Conservation (phyloP, 2,888 invertebrate genomes). For the Pollenia angustigena region DNA sequence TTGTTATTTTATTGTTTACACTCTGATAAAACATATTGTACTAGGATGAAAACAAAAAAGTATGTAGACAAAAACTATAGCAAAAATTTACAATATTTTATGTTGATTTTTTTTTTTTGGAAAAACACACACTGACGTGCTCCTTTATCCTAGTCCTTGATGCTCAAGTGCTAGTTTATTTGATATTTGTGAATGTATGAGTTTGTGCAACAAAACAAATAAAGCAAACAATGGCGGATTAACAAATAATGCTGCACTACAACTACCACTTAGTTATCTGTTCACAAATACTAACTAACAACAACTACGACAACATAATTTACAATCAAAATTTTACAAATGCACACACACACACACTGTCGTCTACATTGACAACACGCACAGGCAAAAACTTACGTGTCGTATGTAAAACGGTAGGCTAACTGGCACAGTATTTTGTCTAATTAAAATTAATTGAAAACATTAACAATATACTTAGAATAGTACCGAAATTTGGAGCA, state of each 20-base stretch:
- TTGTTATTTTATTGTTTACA: slow-evolving; percentile 52
- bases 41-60: slow-evolving; percentile 34
- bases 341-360: neutral
- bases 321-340: slow-evolving; percentile 38
- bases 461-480: too few relatives aligned
- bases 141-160: neutral
- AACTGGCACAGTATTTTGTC: slow-evolving; percentile 1
- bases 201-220: slow-evolving; percentile 35
- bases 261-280: slow-evolving; percentile 49
- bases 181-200: neutral
- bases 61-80: slow-evolving; percentile 1
- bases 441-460: too few relatives aligned
- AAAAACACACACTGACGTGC: neutral
- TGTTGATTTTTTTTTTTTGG: slow-evolving; percentile 27
- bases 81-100: slow-evolving; percentile 49
- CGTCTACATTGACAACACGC: slow-evolving; percentile 12
- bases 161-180: neutral
- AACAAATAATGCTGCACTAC: slow-evolving; percentile 56
- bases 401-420: slow-evolving; percentile 9
- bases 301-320: slow-evolving; percentile 48
- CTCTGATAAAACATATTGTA: slow-evolving; percentile 57
- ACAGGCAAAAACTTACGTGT: neutral
- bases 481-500: too few relatives aligned
- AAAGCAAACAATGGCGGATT: slow-evolving; percentile 58
- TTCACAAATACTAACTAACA: slow-evolving; percentile 19